Percentiles rank a stretch among this genome's conserved stretches.
phyloP scores from a whole-genome alignment of 2,113 vertebrate species.

The Psophia crepitans region DNA sequence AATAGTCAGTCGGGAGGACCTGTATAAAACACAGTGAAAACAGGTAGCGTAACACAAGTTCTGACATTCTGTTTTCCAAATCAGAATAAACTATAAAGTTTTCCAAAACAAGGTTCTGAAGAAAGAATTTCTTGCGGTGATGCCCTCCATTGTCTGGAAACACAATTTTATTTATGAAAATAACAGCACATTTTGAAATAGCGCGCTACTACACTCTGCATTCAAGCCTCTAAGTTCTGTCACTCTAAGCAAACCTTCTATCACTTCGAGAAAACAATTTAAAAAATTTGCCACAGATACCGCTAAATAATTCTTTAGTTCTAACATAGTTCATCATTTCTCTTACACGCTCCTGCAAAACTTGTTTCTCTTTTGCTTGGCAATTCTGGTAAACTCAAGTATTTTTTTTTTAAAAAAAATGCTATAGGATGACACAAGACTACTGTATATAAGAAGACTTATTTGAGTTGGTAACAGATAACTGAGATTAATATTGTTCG shows the following conservation, averaged over 20 bases:
- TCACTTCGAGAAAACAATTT: background rate
- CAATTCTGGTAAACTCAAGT: background rate
- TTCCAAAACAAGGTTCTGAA: background rate
- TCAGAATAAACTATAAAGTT: background rate
- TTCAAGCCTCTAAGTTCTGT: background rate
- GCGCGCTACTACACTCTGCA: background rate
- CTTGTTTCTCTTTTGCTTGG: background rate
- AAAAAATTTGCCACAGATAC: background rate
- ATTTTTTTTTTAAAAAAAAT: background rate
- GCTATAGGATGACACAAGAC: background rate
- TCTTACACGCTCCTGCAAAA: background rate
- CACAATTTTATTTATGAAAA: background rate
- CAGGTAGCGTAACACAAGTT: background rate
- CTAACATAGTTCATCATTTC: background rate
- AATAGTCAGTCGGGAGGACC: background rate
- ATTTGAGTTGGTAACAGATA: background rate
- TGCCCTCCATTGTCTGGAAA: background rate
- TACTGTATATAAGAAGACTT: background rate
- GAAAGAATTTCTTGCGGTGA: background rate
- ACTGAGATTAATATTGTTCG: background rate
- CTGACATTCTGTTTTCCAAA: background rate
- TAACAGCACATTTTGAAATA: background rate
- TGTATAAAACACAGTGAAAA: background rate
- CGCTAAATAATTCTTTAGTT: background rate
- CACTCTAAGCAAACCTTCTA: background rate